Conservation (phyloP, 1,140 invertebrate genomes). For the Piezodorus guildinii region DNA sequence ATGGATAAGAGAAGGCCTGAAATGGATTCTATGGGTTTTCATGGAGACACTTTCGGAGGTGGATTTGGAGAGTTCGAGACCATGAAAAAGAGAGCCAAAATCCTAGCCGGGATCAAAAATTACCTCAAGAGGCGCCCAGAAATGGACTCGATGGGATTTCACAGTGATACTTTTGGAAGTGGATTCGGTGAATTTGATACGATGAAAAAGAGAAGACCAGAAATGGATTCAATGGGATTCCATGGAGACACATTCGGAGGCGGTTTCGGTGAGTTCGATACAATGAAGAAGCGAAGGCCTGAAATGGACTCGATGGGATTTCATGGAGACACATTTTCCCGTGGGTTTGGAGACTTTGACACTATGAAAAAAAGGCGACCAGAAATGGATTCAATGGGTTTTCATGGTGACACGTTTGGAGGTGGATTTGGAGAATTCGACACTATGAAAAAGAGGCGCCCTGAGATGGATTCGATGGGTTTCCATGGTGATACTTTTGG, state of each 20-base stretch:
- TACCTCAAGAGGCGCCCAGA: slow-evolving; percentile 30
- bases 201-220: slow-evolving; percentile 31
- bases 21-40: slow-evolving; percentile 31
- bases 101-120: slow-evolving; percentile 34
- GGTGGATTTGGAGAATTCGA: slow-evolving; percentile 32
- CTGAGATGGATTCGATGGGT: slow-evolving; percentile 27
- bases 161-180: slow-evolving; percentile 36
- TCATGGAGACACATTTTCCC: slow-evolving; percentile 33
- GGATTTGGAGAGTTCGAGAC: slow-evolving; percentile 36
- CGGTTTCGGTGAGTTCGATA: slow-evolving; percentile 37
- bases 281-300: slow-evolving; percentile 33
- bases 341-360: slow-evolving; percentile 36
- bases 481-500: slow-evolving; percentile 32
- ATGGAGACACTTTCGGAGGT: slow-evolving; percentile 33
- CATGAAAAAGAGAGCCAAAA: slow-evolving; percentile 29
- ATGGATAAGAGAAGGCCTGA: slow-evolving; percentile 32
- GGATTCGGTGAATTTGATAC: slow-evolving; percentile 37
- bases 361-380: slow-evolving; percentile 32
- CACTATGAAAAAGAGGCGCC: slow-evolving; percentile 31
- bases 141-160: slow-evolving; percentile 32
- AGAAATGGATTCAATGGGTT: slow-evolving; percentile 30
- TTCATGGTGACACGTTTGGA: slow-evolving; percentile 28
- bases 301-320: slow-evolving; percentile 32
- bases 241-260: slow-evolving; percentile 37
- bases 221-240: slow-evolving; percentile 32